Conservation (phyloP, 1,140 invertebrate genomes). For the Meloidogyne chitwoodi region DNA sequence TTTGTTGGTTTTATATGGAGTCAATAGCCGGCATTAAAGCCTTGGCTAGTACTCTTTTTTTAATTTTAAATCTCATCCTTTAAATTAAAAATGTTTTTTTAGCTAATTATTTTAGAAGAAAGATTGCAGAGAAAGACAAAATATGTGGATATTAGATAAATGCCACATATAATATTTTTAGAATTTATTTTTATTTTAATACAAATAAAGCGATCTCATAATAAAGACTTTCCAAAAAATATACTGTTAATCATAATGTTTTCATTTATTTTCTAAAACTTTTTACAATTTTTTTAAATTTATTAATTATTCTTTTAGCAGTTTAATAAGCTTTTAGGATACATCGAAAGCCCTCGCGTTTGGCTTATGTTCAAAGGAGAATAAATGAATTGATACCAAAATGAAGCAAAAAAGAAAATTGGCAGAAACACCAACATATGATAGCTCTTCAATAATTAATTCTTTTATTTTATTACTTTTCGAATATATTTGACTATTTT, state of each 20-base stretch:
- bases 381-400: slow-evolving; percentile 10
- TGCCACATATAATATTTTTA: not conserved
- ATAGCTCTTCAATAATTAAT: not conserved
- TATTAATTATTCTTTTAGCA: slow-evolving; percentile 3
- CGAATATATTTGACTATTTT: not conserved
- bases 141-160: not conserved
- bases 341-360: slow-evolving; percentile 58
- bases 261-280: slow-evolving; percentile 4
- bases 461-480: not conserved
- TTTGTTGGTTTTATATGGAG: not conserved
- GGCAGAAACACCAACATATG: not conserved
- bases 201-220: not conserved
- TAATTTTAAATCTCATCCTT: not conserved
- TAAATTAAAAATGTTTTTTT: not conserved
- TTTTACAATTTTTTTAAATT: slow-evolving; percentile 13
- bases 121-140: not conserved
- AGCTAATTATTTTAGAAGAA: not conserved
- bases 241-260: slow-evolving; percentile 2
- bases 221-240: not conserved
- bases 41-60: not conserved
- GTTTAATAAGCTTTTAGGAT: slow-evolving; percentile 42
- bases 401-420: not conserved
- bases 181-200: not conserved
- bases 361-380: slow-evolving; percentile 60
- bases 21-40: not conserved